A percentile compares a stretch with the other conserved stretches of the same genome.
Evolutionary conservation across 2,888 invertebrate species (phyloP).

Genomic region (Drosophila affinis): DNA sequence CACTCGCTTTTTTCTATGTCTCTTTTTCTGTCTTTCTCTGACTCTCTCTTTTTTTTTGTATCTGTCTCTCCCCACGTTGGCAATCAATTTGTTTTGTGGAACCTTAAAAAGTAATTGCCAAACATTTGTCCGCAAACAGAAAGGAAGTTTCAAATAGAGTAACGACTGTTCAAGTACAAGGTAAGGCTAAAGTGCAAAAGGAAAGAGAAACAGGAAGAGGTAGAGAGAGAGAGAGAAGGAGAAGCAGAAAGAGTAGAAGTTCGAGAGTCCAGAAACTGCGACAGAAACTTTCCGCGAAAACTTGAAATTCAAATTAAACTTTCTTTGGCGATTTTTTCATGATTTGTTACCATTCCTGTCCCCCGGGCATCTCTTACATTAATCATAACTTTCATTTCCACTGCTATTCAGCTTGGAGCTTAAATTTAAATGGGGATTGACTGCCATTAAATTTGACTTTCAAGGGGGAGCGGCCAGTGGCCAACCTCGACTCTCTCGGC

Average conservation of each 20-base stretch:
- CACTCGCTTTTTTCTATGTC: conserved; percentile 12
- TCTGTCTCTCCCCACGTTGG: conserved; percentile 38
- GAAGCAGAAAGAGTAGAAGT: neutral
- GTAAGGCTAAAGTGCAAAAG: neutral
- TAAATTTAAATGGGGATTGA: conserved; percentile 40
- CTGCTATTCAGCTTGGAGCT: conserved; percentile 46
- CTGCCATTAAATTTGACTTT: conserved; percentile 16
- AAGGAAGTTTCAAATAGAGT: conserved; percentile 41
- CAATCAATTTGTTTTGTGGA: conserved; percentile 72
- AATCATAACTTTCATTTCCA: conserved; percentile 56
- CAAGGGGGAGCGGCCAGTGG: neutral
- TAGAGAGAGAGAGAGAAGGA: neutral
- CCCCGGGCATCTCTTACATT: conserved; percentile 45
- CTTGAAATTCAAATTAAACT: conserved; percentile 76
- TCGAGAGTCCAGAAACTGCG: conserved; percentile 27
- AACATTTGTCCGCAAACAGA: conserved; percentile 64
- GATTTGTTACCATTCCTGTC: conserved; percentile 54
- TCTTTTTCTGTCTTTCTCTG: conserved; percentile 5
- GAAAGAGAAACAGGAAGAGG: neutral
- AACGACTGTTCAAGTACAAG: conserved; percentile 30
- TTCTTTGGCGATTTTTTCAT: conserved; percentile 56
- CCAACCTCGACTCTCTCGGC: conserved; percentile 23
- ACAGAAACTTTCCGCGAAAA: conserved; percentile 58
- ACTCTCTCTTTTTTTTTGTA: neutral
- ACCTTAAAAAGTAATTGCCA: conserved; percentile 74